Evolutionary conservation across 2,888 invertebrate genomes (phyloP), one percentile per base, ranked within the genome.

Genomic region (Cephus nigrinus): DNA sequence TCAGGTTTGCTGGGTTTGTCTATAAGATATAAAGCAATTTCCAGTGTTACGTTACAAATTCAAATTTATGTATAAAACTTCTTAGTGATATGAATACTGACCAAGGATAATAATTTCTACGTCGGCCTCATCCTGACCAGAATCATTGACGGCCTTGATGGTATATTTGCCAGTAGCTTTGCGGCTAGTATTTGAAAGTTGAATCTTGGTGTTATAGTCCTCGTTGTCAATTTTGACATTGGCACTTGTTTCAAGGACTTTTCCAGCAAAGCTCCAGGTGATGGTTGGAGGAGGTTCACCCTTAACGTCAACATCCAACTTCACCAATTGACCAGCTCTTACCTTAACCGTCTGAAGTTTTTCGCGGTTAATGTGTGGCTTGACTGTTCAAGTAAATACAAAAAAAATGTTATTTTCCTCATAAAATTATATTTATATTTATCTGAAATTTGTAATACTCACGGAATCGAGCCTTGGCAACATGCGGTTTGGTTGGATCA

Each of bases 221-320:
- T 97, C 97, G 91, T 97, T 96, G 88, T 97, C 97, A 83, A 99
- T 95, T 87, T 96, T 97, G 9, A 95, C 90, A 76, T 94, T 94
- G 12, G 94, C 93, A 74, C 94, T 93, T 35, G 93, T 94, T 88
- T 96, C 95, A 78, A 97, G 92, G 81, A 94, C 93, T 92, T 94
- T 92, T 84, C 93, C 93, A 74, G 93, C 94, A 85, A 96, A 94
- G 81, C 93, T 94, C 98, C 98, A 98, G 11, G 95, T 96, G 85
- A 96, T 94, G 82, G 95, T 95, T 92, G 99, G 99, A 88, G 98
- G 96, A 75, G 99, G 99, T 93, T 99, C 99, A 90, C 99, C 99
- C 90, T 96, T 96, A 84, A 98, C 96, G 91, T 98, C 97, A 4
- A 99, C 98, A 90, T 98, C 98, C 86, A 99, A 94, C 87, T 96